Conservation (phyloP, 23 tunicate species). For the Oikopleura vanhoeffeni region DNA sequence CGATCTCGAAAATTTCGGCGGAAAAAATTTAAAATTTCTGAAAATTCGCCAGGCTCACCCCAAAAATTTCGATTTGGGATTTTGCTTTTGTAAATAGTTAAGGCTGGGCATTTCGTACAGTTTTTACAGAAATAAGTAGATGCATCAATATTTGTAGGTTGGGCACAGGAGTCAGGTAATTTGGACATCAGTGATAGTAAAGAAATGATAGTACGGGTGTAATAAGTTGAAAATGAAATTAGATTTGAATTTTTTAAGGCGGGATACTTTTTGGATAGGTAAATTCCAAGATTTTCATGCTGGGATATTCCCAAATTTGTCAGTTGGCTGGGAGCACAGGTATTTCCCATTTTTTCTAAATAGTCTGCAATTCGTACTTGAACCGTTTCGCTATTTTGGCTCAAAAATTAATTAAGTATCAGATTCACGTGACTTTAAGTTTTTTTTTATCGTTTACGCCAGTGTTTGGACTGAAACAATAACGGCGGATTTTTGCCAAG, state of each 20-base stretch:
- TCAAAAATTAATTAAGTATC: not conserved
- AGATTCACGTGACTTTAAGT: no score
- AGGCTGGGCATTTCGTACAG: not conserved
- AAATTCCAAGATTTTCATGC: not conserved
- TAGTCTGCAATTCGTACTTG: no score
- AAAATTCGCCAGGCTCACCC: no score
- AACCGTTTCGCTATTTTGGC: not conserved
- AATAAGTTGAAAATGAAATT: not conserved
- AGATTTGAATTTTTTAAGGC: not conserved
- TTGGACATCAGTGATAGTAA: not conserved
- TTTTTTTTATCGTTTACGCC: no score
- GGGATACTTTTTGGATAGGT: not conserved
- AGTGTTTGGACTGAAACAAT: no score
- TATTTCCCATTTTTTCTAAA: no score
- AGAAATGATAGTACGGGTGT: not conserved
- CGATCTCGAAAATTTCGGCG: not conserved
- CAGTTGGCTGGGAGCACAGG: not conserved
- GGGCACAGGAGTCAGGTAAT: not conserved
- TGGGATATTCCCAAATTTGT: not conserved
- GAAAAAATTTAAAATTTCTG: not conserved
- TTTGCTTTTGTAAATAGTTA: not conserved
- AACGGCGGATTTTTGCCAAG: no score
- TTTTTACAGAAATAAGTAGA: not conserved
- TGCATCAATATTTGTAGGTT: not conserved
- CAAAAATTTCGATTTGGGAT: not conserved